Evolutionary conservation across 2,797 vertebrate species (phyloP).

Genomic region (Prunella strophiata): DNA sequence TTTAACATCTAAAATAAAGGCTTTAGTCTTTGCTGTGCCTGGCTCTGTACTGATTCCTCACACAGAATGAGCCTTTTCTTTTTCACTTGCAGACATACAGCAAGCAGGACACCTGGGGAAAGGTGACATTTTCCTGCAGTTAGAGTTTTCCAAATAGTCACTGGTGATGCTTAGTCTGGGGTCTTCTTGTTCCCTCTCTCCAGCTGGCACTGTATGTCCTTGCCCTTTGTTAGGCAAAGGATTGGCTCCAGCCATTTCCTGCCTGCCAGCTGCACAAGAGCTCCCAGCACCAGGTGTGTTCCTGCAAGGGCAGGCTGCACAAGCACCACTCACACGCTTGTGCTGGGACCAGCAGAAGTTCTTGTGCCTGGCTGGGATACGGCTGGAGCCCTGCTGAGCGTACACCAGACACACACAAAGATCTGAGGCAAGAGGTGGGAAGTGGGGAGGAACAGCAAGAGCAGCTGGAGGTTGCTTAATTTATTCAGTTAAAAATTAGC

Average conservation of each 20-base stretch:
- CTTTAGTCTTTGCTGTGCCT: slow-evolving; percentile 69
- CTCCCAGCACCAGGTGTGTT: background rate
- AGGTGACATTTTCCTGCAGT: background rate
- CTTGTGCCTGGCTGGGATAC: background rate
- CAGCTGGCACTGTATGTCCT: background rate
- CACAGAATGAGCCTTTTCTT: background rate
- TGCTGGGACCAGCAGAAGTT: background rate
- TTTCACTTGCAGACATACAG: background rate
- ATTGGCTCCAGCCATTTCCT: background rate
- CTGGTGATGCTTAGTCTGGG: background rate
- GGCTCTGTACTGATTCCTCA: background rate
- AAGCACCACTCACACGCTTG: fast-evolving
- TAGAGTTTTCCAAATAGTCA: background rate
- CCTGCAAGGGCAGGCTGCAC: background rate
- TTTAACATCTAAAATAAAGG: slow-evolving; percentile 79
- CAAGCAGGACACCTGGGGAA: background rate
- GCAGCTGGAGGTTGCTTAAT: background rate
- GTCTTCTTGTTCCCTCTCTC: background rate
- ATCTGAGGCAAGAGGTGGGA: background rate
- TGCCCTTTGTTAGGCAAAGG: background rate
- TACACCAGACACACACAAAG: background rate
- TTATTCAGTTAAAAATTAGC: background rate
- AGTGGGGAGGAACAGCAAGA: background rate
- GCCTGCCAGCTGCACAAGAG: background rate
- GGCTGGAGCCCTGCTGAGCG: fast-evolving